Conservation (phyloP, 2,888 invertebrate species). For the Papilio demoleus region DNA sequence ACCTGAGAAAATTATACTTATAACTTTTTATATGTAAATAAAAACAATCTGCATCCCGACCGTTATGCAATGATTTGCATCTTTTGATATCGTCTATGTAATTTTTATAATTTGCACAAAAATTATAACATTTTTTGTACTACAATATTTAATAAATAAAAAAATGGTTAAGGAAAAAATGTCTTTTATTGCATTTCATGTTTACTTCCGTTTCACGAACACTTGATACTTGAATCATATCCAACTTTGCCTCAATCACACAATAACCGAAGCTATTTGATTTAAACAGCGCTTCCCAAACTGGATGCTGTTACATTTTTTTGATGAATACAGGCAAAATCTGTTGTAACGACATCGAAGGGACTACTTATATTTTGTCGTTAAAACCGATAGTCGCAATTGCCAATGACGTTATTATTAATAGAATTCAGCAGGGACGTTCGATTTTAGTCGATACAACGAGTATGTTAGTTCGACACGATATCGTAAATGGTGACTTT, state of each 20-base stretch:
- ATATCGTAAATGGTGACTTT: no score
- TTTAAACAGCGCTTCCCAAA: conserved; percentile 57
- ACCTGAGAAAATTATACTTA: conserved; percentile 80
- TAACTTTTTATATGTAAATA: conserved; percentile 62
- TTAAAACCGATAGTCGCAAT: no score
- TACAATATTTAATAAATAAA: no score
- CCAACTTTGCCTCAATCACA: conserved; percentile 22
- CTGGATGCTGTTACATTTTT: conserved; percentile 40
- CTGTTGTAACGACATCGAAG: no score
- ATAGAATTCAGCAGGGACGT: no score
- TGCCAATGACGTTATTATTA: no score
- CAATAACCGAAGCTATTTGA: conserved; percentile 38
- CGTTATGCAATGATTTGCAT: conserved; percentile 76
- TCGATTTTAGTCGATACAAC: no score
- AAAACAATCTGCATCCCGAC: conserved; percentile 58
- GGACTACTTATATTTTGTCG: no score
- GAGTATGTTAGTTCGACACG: no score
- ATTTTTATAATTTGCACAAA: background rate
- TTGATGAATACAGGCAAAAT: no score
- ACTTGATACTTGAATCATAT: conserved; percentile 52
- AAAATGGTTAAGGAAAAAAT: conserved; percentile 41
- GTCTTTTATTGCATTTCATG: conserved; percentile 45
- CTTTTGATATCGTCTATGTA: conserved; percentile 39
- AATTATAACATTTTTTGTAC: background rate
- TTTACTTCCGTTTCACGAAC: conserved; percentile 67